Evolutionary conservation across 2,888 invertebrate species (phyloP).

Genomic region (Xestia ashworthii): DNA sequence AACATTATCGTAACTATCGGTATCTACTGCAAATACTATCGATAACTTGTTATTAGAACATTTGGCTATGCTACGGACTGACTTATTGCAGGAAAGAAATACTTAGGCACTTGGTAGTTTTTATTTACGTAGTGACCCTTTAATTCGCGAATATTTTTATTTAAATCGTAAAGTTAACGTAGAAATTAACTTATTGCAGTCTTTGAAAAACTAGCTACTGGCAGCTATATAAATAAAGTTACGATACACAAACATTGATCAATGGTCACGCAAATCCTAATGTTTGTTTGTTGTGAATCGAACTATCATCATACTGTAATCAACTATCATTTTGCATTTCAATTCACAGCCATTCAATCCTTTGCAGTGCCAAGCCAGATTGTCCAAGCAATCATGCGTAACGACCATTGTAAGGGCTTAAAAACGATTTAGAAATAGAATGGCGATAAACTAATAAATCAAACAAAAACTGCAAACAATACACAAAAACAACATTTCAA

Average conservation of each 20-base stretch:
- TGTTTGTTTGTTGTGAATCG: conserved; percentile 21
- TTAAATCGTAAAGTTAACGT: conserved; percentile 7
- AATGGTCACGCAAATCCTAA: not conserved
- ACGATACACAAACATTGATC: conserved; percentile 10
- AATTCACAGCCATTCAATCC: conserved; percentile 26
- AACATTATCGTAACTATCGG: conserved; percentile 41
- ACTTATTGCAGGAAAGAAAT: not conserved
- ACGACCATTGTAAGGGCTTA: conserved; percentile 43
- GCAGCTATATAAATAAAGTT: not conserved
- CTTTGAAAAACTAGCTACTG: not conserved
- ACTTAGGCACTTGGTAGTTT: not conserved
- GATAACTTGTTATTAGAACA: conserved; percentile 62
- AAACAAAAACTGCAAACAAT: conserved; percentile 23
- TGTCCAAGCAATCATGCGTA: conserved; percentile 38
- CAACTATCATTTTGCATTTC: conserved; percentile 11
- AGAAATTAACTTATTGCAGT: conserved; percentile 2
- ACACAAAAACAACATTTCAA: not conserved
- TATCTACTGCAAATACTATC: conserved; percentile 30
- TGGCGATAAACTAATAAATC: conserved; percentile 18
- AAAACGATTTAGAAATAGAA: conserved; percentile 23
- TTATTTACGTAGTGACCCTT: conserved; percentile 1
- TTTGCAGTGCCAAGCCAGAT: conserved; percentile 7
- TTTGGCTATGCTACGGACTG: not conserved
- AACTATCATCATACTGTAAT: not conserved
- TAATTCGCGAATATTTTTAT: not conserved